phyloP scores from a whole-genome alignment of 2,113 vertebrate species.

The Nesoenas mayeri region DNA sequence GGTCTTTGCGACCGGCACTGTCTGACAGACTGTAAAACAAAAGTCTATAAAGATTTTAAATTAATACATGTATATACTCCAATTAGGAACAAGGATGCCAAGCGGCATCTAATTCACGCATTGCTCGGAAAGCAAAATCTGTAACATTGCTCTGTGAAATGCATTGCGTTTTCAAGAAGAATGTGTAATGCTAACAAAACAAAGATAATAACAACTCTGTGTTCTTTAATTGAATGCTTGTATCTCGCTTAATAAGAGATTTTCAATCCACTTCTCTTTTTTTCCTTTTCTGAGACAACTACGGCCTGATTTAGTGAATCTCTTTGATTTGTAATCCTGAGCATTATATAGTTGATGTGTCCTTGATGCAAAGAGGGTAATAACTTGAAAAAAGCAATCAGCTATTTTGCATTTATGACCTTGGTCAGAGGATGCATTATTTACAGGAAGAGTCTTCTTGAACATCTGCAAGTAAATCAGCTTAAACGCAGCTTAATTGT shows the following conservation, averaged over 20 bases:
- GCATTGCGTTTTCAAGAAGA: neutral
- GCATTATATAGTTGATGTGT: slow-evolving; percentile 41
- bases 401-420: slow-evolving; percentile 7
- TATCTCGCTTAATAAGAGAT: slow-evolving; percentile 52
- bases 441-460: slow-evolving; percentile 29
- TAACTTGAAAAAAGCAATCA: slow-evolving; percentile 22
- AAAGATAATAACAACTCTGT: slow-evolving; percentile 10
- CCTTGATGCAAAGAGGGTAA: neutral
- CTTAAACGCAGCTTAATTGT: slow-evolving; percentile 31
- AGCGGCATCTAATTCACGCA: neutral
- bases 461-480: slow-evolving; percentile 46
- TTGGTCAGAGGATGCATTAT: slow-evolving; percentile 6
- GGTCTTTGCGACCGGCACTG: neutral
- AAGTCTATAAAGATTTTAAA: neutral
- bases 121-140: neutral
- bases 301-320: slow-evolving; percentile 43
- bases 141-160: neutral
- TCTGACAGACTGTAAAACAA: neutral
- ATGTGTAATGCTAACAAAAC: slow-evolving; percentile 42
- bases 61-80: neutral
- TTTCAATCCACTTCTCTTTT: slow-evolving; percentile 42
- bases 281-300: neutral
- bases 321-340: slow-evolving; percentile 35
- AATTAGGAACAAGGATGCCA: neutral
- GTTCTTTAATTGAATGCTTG: slow-evolving; percentile 43